Base-by-base conservation (phyloP, 2,797 vertebrate genomes). In the Nyctibius grandis region DNA sequence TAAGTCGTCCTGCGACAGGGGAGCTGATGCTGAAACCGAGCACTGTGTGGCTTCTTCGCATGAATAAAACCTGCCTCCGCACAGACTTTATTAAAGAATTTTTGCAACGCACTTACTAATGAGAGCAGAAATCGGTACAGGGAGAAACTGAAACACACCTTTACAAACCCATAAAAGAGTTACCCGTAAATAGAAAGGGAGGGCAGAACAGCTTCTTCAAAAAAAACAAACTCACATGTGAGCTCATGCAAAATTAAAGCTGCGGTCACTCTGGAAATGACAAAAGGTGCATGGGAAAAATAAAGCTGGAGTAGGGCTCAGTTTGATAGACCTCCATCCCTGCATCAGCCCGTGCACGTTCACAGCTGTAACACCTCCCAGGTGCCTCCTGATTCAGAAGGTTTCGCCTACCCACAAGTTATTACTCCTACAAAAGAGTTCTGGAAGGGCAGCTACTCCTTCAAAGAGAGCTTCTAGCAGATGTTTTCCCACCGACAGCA, bases 371-470 rank as follows among this genome's bases (percentile, higher is more conserved):
- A 34, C 57, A 28, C 15, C 89, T 85, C 88, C 85, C 95, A 83
- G 81, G 60, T 70, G 93, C 72, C 86, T 93, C 78, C 68, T 13
- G 36, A n/a, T 42, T 15, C 77, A 76, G 77, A 28, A 79, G 88
- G 84, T 50, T 92, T 87, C 64, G 17, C 68, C 82, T 9, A 63
- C 64, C 64, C 11, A 7, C 90, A 95, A 86, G 45, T 86, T 75
- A 75, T 61, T 78, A 61, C 78, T 93, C 67, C 92, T 59, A 63
- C 91, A 73, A 31, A 79, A 60, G 11, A 82, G 40, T 13, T 75
- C 92, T 81, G 92, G 69, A 82, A 95, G 77, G 83, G 85, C 94
- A 94, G 87, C 91, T 84, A 44, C 83, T 82, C 76, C 88, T 96
- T 95, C 95, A 93, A 77, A 93, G 89, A 11, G 11, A 92, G 84